A percentile compares a stretch with the other conserved stretches of the same genome.
phyloP scores from a whole-genome alignment of 1,140 invertebrate species.

The Lysiphlebus fabarum region DNA sequence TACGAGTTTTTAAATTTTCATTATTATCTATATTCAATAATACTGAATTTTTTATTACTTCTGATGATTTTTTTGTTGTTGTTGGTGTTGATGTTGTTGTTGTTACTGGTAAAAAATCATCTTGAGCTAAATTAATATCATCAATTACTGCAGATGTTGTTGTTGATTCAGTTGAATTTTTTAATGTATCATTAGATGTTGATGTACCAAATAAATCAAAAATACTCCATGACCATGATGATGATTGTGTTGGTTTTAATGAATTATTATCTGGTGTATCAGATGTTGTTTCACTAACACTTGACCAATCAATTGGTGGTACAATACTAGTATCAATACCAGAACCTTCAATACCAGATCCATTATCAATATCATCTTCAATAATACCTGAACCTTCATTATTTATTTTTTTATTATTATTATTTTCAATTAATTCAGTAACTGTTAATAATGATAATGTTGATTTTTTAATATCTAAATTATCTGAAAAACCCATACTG shows the following conservation, averaged over 20 bases:
- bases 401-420: no score
- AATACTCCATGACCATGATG: conserved; percentile 8
- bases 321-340: conserved; percentile 29
- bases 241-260: conserved; percentile 6
- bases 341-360: conserved; percentile 44
- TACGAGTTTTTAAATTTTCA: neutral
- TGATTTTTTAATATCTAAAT: conserved; percentile 25
- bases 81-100: neutral
- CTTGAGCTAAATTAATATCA: conserved; percentile 39
- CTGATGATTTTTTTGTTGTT: conserved; percentile 3
- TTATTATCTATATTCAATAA: neutral
- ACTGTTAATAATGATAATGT: conserved; percentile 6
- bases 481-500: conserved; percentile 38
- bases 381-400: neutral
- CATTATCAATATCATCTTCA: conserved; percentile 37
- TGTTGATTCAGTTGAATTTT: conserved; percentile 14
- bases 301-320: conserved; percentile 24
- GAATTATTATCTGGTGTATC: neutral
- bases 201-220: conserved; percentile 13
- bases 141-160: conserved; percentile 31
- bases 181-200: neutral
- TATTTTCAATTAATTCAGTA: neutral
- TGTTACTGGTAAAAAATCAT: conserved; percentile 41
- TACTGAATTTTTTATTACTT: conserved; percentile 10
- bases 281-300: neutral